Evolutionary conservation across 2,113 vertebrate species (phyloP).

Genomic region (Ammospiza caudacuta): DNA sequence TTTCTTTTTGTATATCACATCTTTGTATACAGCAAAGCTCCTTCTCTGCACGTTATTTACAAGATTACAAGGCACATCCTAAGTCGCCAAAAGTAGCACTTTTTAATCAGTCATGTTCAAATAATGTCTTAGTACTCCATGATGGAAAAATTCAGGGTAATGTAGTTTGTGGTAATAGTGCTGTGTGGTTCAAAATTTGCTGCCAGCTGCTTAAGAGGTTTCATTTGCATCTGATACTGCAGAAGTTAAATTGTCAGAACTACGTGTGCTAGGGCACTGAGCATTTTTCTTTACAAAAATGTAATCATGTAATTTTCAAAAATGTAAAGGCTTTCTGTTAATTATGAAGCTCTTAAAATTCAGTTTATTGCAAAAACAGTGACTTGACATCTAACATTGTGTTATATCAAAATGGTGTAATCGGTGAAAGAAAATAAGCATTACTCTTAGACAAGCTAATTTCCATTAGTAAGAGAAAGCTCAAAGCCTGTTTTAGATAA

Average conservation of each 20-base stretch:
- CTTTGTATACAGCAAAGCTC: neutral
- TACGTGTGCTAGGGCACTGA: neutral
- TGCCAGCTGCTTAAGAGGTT: neutral
- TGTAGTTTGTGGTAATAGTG: neutral
- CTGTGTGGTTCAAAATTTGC: neutral
- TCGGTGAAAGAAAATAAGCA: neutral
- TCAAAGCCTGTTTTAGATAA: neutral
- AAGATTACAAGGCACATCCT: neutral
- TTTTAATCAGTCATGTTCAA: slow-evolving; percentile 23
- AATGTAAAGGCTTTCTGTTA: neutral
- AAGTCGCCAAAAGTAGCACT: neutral
- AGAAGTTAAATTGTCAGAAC: neutral
- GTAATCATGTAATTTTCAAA: neutral
- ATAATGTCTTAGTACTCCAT: neutral
- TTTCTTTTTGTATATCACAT: slow-evolving; percentile 7
- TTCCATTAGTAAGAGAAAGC: neutral
- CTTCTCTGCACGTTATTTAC: neutral
- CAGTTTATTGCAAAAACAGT: neutral
- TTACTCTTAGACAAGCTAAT: neutral
- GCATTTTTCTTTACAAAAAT: neutral
- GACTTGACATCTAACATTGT: neutral
- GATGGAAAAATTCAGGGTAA: neutral
- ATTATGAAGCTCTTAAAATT: neutral
- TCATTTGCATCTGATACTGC: neutral
- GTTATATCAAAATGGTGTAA: neutral